A percentile compares a stretch with the other conserved stretches of the same genome.
Conservation (phyloP, 2,888 invertebrate species). For the Crocallis elinguaria region DNA sequence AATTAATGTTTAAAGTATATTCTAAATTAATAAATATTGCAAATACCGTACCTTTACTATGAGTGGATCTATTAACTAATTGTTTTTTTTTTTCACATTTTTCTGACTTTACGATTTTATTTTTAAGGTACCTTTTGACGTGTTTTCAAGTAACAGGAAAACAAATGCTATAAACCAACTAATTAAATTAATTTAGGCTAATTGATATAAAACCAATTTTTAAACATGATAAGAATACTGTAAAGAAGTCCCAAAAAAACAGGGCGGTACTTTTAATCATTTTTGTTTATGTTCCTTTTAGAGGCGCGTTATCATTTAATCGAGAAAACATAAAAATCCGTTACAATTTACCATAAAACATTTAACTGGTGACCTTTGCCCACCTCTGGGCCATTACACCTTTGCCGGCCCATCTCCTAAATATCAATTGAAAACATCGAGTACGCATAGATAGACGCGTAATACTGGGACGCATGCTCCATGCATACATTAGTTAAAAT, state of each 20-base stretch:
- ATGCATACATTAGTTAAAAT: background rate
- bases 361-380: conserved; percentile 37
- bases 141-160: too few species aligned
- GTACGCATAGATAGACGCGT: background rate
- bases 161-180: background rate
- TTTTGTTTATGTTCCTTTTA: conserved; percentile 28
- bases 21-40: too few species aligned
- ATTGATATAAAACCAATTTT: conserved; percentile 15
- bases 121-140: too few species aligned
- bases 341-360: conserved; percentile 33
- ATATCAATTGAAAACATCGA: conserved; percentile 42
- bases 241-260: conserved; percentile 15
- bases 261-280: conserved; percentile 28
- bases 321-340: conserved; percentile 29
- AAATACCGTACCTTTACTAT: too few species aligned
- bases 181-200: conserved; percentile 7
- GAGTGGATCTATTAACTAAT: too few species aligned
- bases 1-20: too few species aligned
- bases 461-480: background rate
- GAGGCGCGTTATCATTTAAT: conserved; percentile 26
- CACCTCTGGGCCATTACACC: conserved; percentile 30
- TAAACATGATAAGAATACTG: conserved; percentile 16
- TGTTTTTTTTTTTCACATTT: too few species aligned
- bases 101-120: too few species aligned
- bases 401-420: conserved; percentile 29